Conservation (phyloP, 2,888 invertebrate species). For the Cheilosia vulpina region DNA sequence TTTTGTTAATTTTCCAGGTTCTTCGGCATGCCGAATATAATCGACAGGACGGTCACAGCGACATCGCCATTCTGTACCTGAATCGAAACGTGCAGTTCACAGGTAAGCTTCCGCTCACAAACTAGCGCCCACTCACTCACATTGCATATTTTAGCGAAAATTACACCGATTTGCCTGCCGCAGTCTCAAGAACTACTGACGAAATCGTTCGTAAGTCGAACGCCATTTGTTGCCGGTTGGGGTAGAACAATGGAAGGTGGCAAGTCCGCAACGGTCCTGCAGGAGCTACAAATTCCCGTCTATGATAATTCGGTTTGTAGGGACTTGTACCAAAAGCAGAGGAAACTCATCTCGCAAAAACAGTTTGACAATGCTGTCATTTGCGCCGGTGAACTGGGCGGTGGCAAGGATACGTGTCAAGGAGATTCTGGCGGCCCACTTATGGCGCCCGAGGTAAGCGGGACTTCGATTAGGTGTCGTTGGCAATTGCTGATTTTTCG, state of each 20-base stretch:
- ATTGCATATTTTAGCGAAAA: conserved; percentile 84
- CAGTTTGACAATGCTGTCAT: conserved; percentile 81
- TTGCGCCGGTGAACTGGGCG: conserved; percentile 81
- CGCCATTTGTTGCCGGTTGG: conserved; percentile 90
- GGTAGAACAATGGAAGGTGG: conserved; percentile 84
- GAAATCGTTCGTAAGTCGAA: conserved; percentile 85
- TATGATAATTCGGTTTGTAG: conserved; percentile 86
- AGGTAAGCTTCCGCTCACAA: conserved; percentile 82
- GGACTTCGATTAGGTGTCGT: not conserved
- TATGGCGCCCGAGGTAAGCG: conserved; percentile 80
- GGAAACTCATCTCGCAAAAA: conserved; percentile 77
- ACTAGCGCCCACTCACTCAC: not conserved
- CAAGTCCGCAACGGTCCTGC: conserved; percentile 86
- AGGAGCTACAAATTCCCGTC: conserved; percentile 89
- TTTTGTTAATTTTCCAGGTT: conserved; percentile 76
- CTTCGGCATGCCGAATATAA: conserved; percentile 79
- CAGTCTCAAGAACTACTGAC: conserved; percentile 84
- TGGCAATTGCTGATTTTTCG: not conserved
- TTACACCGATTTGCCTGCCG: conserved; percentile 92
- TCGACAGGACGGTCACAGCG: conserved; percentile 86
- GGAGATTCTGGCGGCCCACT: conserved; percentile 83
- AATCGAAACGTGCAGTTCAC: conserved; percentile 85
- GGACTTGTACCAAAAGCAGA: conserved; percentile 78
- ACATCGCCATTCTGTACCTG: conserved; percentile 90
- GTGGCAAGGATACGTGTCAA: conserved; percentile 83